Percentiles rank a stretch among this genome's conserved stretches.
Conservation (phyloP, 2,888 invertebrate genomes). For the Pristionchus mayeri region DNA sequence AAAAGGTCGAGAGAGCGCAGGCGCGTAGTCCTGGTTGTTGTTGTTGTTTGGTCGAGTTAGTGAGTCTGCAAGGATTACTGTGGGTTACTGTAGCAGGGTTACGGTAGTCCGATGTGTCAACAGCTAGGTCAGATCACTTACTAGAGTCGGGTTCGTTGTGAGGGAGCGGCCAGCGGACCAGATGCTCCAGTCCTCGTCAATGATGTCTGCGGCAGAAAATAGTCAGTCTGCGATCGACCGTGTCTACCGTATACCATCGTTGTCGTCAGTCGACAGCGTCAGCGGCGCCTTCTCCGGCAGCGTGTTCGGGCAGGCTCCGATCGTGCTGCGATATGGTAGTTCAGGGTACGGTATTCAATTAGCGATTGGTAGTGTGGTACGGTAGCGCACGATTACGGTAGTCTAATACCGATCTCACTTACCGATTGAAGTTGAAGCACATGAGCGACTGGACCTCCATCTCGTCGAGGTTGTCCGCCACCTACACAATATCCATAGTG, state of each 20-base stretch:
- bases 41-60: constrained; percentile 20
- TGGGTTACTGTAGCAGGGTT: constrained; percentile 7
- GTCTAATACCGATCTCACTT: not conserved
- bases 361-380: not conserved
- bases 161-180: not conserved
- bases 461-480: constrained; percentile 37
- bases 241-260: not conserved
- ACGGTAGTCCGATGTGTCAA: not conserved
- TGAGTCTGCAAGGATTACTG: constrained; percentile 31
- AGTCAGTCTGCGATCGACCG: not conserved
- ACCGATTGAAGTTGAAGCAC: constrained; percentile 45
- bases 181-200: constrained; percentile 22
- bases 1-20: constrained; percentile 18
- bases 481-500: not conserved
- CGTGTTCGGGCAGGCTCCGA: constrained; percentile 32
- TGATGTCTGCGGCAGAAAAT: constrained; percentile 14
- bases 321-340: not conserved
- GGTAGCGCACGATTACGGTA: not conserved
- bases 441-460: constrained; percentile 35
- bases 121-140: not conserved
- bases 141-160: constrained; percentile 5
- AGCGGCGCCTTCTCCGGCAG: constrained; percentile 34
- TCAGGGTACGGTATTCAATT: not conserved
- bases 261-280: not conserved
- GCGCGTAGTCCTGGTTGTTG: not conserved